Evolutionary conservation across 2,888 invertebrate species (phyloP), one percentile per base, ranked within the genome.

Genomic region (Galerucella nymphaeae): DNA sequence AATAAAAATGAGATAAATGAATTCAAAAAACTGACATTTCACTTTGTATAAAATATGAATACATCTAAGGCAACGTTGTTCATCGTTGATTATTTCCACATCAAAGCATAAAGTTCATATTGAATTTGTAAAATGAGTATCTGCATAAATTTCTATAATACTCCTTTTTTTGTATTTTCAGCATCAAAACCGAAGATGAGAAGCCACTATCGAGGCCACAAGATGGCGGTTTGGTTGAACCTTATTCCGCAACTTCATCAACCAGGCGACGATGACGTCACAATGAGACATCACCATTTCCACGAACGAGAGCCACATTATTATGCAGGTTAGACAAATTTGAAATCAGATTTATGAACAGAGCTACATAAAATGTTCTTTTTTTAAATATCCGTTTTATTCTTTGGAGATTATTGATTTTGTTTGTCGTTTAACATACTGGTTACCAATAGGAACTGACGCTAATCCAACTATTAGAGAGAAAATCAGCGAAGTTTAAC

Each of bases 201-300:
- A 83, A 94, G 93, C 81, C 96, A 96, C 87, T 96, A 96, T 87
- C 90, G 95, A 23, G 95, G 95, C 0, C 95, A 95, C 87, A 95
- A 96, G 88, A 93, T 96, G 92, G 94, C 96, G 69, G 90, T 96
- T 75, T 96, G 96, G 96, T 87, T 96, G 79, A 94, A 95, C 83
- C 89, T 96, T 69, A 92, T 96, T 77, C 95, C 95, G 16, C 94
- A 95, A 85, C 90, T 96, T 75, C 95, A 95, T 87, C 91, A 93
- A 78, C 93, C 94, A 0, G 94, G 94, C 18, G 89, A 91, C 77
- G 89, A 93, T 80, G 91, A 91, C 80, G 90, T 91, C 76, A 88
- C 90, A 81, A 92, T 92, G 88, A 86, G 91, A 1, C 93, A 94
- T 82, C 93, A 94, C 85, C 94, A 94, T 87, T 93, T 94, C 83